Evolutionary conservation across 1,140 invertebrate genomes (phyloP), one percentile per base, ranked within the genome.

Genomic region (Temnothorax curvispinosus): DNA sequence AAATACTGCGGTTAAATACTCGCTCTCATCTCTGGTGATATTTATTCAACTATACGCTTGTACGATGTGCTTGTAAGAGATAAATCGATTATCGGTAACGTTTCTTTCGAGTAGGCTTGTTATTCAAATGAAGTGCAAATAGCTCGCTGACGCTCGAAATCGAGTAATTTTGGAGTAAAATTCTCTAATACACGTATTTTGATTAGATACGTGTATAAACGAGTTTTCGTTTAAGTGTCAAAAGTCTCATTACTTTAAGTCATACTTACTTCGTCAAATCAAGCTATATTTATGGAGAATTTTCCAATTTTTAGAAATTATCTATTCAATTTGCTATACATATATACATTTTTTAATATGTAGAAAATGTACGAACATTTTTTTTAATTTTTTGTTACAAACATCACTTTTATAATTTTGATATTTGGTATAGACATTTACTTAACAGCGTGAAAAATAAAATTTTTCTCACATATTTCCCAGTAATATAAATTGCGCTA

Each of bases 81-180:
- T 71, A 18, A 18, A 21, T 74, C 32, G 18, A 11, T 74, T 52
- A 52, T 52, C 47, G 27, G 15, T 72, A n/a, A 7, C 0, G 0
- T 27, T 0, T 54, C 15, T 56, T 67, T 21, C 41, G 6, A 71
- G 13, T 71, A 35, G 6, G 3, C 2, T 56, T 58, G 13, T 54
- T 58, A 54, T 8, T 4, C 13, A n/a, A 75, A 75, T 54, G 32
- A 74, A 54, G 54, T 74, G 50, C 6, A 74, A 74, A 21, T 74
- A 38, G 3, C 11, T 44, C 8, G 5, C 9, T 13, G n/a, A 7
- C 11, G 18, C n/a, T 74, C 2, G 6, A 58, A 75, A 75, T 75
- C 18, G 11, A 38, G 0, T 21, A 38, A 38, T 11, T 56, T 2
- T 9, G 13, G 35, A 54, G 32, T 18, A 35, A 41, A 21, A 6